Evolutionary conservation across 2,797 vertebrate genomes (phyloP), one percentile per base, ranked within the genome.

Genomic region (Sebastes dallii): DNA sequence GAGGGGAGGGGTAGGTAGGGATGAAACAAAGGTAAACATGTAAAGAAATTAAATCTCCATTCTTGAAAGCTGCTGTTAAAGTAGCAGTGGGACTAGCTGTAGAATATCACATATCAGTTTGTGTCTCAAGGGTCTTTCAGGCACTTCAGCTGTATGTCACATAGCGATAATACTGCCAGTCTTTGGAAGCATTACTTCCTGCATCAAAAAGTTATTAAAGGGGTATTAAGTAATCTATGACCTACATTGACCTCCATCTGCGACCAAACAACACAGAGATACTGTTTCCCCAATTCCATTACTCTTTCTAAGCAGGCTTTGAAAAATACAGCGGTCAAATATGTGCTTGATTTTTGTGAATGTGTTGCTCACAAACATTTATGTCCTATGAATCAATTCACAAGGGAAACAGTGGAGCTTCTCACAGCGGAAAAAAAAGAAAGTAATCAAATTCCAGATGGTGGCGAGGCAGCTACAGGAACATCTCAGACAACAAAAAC

Each of bases 1-100:
- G 72, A 83, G 61, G 81, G 85, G 78, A 77, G 78, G 72, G 71
- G 77, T 8, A 68, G 76, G 64, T 42, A 30, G 74, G 78, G 74
- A 88, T 74, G 85, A 82, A 79, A 86, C 72, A 76, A 85, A 92
- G 87, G 88, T 91, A 91, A 91, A 93, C 89, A 86, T 79, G 81
- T 86, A 79, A 79, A 88, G 83, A 90, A 92, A 93, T 92, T 83
- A 89, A 92, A 92, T 93, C 81, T 88, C 36, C 7, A 3, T 66
- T 88, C 85, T 83, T 86, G 70, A 80, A 78, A 81, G 81, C 70
- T 67, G 71, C 72, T 72, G 75, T 79, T 78, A 27, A 79, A 81
- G 75, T 55, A 78, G 80, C 87, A 71, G 29, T 36, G 71, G 81
- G 77, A 75, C 46, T 18, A 75, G 80, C 67, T 9, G 72, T 55